phyloP scores from a whole-genome alignment of 2,113 vertebrate genomes.

The Vireo altiloquus region DNA sequence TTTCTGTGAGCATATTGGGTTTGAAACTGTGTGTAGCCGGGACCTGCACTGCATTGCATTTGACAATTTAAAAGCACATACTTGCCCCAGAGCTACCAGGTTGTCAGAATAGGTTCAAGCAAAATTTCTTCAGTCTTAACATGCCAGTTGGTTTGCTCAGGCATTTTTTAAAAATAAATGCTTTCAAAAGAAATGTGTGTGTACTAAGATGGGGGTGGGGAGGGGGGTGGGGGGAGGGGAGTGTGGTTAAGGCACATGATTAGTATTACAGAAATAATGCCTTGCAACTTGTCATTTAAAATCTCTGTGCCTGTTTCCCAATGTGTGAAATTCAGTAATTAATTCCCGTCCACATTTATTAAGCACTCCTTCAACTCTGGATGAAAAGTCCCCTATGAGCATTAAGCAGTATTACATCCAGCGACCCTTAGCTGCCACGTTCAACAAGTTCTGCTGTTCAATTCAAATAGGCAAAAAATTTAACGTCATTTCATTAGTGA shows the following conservation, averaged over 20 bases:
- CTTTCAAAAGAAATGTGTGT: not conserved
- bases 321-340: not conserved
- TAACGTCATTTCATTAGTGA: not conserved
- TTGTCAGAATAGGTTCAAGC: not conserved
- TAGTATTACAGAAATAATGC: not conserved
- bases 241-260: not conserved
- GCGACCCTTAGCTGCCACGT: not conserved
- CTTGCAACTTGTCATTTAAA: not conserved
- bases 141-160: not conserved
- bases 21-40: not conserved
- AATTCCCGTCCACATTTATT: not conserved
- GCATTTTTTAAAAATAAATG: not conserved
- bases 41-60: not conserved
- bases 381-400: not conserved
- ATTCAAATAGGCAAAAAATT: not conserved
- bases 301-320: not conserved
- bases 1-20: not conserved
- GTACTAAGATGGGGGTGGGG: not conserved
- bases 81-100: not conserved
- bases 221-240: not conserved
- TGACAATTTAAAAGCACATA: not conserved
- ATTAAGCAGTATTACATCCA: not conserved
- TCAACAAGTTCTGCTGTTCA: not conserved
- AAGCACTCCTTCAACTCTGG: not conserved
- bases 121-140: not conserved